phyloP scores from a whole-genome alignment of 2,888 invertebrate species.

The Heteromurus nitidus region DNA sequence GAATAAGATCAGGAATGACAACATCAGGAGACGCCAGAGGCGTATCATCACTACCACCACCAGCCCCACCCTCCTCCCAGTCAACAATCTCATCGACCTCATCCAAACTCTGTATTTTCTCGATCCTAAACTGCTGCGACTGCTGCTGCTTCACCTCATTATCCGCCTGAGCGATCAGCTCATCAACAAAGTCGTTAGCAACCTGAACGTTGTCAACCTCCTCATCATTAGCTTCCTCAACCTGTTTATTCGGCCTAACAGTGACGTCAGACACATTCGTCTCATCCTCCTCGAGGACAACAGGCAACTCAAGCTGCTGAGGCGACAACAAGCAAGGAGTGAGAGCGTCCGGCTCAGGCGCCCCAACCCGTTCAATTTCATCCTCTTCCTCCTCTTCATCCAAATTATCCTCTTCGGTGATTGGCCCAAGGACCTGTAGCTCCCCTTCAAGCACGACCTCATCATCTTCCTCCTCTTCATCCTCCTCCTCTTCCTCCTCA shows the following conservation, averaged over 20 bases:
- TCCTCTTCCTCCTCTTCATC: conserved; percentile 25
- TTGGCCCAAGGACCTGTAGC: background rate
- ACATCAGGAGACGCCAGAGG: conserved; percentile 7
- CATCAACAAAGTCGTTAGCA: conserved; percentile 12
- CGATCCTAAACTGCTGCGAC: background rate
- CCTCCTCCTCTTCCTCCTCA: conserved; percentile 6
- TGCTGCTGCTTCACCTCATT: background rate
- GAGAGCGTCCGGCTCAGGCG: background rate
- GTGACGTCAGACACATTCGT: conserved; percentile 26
- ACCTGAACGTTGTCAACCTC: background rate
- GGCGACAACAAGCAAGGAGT: background rate
- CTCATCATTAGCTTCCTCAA: background rate
- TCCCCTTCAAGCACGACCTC: background rate
- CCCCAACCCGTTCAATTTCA: background rate
- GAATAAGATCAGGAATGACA: conserved; percentile 21
- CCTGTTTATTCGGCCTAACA: background rate
- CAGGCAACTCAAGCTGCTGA: conserved; percentile 7
- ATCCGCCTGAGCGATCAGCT: conserved; percentile 9
- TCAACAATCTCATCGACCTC: conserved; percentile 61
- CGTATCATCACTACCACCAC: background rate
- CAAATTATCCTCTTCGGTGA: background rate
- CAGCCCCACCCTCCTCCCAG: conserved; percentile 23
- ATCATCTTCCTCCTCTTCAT: conserved; percentile 17
- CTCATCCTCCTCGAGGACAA: conserved; percentile 45
- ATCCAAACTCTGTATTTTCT: conserved; percentile 61